phyloP scores from a whole-genome alignment of 1,140 invertebrate species.

The Atopsyche davidsoni region DNA sequence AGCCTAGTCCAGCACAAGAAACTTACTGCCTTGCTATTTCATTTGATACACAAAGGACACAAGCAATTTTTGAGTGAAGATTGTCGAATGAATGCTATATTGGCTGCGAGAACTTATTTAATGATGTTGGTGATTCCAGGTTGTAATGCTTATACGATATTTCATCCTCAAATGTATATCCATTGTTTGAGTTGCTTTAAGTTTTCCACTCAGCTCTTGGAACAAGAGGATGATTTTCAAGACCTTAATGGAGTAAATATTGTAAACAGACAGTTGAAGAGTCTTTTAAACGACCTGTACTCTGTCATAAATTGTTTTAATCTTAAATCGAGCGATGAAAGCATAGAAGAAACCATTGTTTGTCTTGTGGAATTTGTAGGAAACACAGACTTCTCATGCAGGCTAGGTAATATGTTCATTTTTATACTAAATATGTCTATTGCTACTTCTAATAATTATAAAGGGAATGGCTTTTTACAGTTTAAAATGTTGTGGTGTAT shows the following conservation, averaged over 20 bases:
- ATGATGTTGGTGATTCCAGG: conserved; percentile 22
- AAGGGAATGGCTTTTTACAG: background rate
- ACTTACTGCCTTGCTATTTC: conserved; percentile 18
- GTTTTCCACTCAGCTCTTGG: conserved; percentile 12
- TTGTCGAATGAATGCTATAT: conserved; percentile 8
- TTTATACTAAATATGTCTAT: background rate
- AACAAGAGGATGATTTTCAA: conserved; percentile 8
- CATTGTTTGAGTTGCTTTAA: conserved; percentile 22
- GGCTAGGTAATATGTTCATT: conserved; percentile 13
- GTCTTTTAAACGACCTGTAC: conserved; percentile 14
- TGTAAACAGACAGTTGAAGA: conserved; percentile 15
- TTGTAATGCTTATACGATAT: conserved; percentile 19
- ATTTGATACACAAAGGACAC: conserved; percentile 18
- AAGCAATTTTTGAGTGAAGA: conserved; percentile 6
- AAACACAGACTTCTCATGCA: conserved; percentile 9
- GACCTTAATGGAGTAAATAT: conserved; percentile 5
- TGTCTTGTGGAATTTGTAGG: conserved; percentile 21
- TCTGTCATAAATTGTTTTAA: conserved; percentile 8
- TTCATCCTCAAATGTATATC: conserved; percentile 20
- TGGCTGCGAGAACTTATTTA: conserved; percentile 17
- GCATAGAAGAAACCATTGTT: conserved; percentile 20
- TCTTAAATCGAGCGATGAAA: conserved; percentile 7
- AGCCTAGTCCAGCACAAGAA: conserved; percentile 17
- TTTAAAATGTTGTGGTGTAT: background rate
- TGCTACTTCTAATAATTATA: background rate